Conservation (phyloP, 2,888 invertebrate genomes). For the Drosophila tripunctata region DNA sequence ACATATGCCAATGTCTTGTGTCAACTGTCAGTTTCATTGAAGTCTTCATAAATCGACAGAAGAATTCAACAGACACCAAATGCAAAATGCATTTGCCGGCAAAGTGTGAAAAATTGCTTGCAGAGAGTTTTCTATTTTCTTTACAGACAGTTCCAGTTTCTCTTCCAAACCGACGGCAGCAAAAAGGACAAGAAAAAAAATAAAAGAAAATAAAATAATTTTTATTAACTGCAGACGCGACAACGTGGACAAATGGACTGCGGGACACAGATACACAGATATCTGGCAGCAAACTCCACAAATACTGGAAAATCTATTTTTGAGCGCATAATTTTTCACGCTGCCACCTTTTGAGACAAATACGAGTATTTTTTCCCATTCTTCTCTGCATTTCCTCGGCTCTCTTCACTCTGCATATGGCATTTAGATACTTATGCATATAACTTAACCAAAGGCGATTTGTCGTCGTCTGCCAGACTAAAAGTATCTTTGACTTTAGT, state of each 20-base stretch:
- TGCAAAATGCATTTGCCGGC: slow-evolving; percentile 44
- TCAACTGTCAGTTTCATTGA: slow-evolving; percentile 24
- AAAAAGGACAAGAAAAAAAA: no score
- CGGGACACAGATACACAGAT: slow-evolving; percentile 29
- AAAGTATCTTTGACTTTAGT: slow-evolving; percentile 23
- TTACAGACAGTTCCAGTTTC: slow-evolving; percentile 6
- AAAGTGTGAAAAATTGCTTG: slow-evolving; percentile 71
- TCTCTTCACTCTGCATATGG: slow-evolving; percentile 15
- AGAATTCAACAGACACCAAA: slow-evolving; percentile 9
- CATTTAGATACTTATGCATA: slow-evolving; percentile 30
- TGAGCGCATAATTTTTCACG: slow-evolving; percentile 72
- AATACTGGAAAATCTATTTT: slow-evolving; percentile 72
- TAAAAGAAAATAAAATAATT: slow-evolving; percentile 42
- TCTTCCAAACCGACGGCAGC: no score
- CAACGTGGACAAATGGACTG: slow-evolving; percentile 31
- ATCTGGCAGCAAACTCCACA: slow-evolving; percentile 19
- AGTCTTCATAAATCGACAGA: slow-evolving; percentile 16
- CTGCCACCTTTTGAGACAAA: slow-evolving; percentile 61
- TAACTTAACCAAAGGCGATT: slow-evolving; percentile 59
- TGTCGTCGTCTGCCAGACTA: slow-evolving; percentile 50
- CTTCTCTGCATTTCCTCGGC: not conserved
- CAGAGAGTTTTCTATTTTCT: slow-evolving; percentile 51
- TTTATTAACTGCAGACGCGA: slow-evolving; percentile 74
- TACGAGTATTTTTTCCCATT: slow-evolving; percentile 1
- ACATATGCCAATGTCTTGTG: slow-evolving; percentile 21